phyloP scores from a whole-genome alignment of 2,113 vertebrate genomes.

The Zosterops lateralis region DNA sequence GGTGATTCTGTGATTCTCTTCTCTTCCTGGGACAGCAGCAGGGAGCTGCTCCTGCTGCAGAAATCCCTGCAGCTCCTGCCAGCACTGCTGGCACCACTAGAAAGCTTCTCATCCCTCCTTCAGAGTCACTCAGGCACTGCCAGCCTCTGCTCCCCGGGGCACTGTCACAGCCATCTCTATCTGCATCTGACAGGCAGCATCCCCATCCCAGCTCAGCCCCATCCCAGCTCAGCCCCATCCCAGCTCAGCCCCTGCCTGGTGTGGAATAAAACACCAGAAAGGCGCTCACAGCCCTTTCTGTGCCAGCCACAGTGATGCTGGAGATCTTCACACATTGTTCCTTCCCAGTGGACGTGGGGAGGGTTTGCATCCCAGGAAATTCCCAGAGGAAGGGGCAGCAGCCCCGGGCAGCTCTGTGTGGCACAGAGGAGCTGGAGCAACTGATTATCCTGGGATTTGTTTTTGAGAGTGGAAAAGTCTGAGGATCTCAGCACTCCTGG shows the following conservation, averaged over 20 bases:
- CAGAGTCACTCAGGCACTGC: not conserved
- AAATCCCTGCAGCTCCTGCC: not conserved
- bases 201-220: not conserved
- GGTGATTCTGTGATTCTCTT: not conserved
- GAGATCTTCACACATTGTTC: accelerated
- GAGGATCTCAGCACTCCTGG: not conserved
- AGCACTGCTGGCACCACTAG: not conserved
- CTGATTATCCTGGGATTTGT: not conserved
- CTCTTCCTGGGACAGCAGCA: not conserved
- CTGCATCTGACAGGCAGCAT: slow-evolving; percentile 24
- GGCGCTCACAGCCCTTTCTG: not conserved
- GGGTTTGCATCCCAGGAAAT: not conserved
- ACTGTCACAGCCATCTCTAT: not conserved
- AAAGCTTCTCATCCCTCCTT: not conserved
- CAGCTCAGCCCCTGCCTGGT: not conserved
- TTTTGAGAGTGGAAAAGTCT: not conserved
- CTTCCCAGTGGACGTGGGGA: not conserved
- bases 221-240: not conserved
- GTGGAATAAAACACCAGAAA: not conserved
- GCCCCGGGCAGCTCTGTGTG: not conserved
- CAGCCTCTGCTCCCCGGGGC: not conserved
- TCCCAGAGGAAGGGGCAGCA: not conserved
- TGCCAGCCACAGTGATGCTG: not conserved
- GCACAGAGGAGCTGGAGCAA: not conserved
- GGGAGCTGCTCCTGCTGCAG: not conserved